These are phyloP conservation scores for Zaprionus inermis DNA, from an alignment of 1,140 invertebrate species.

Conservation along the genomic window DNA sequence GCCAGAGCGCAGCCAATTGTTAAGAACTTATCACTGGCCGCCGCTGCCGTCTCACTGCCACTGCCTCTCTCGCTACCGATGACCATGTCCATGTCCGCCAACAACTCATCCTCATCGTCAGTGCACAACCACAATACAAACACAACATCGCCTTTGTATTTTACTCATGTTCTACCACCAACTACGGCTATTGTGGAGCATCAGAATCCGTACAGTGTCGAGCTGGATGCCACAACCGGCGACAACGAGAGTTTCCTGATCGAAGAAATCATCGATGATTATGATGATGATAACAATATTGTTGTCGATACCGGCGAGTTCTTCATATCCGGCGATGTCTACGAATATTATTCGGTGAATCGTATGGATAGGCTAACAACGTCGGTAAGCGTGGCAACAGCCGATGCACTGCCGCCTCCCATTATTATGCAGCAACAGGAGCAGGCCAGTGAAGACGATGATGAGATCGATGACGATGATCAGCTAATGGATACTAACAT, in stretches of 20 bases:
- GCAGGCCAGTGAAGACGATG: constrained; percentile 66
- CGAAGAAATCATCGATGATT: constrained; percentile 75
- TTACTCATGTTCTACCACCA: constrained; percentile 57
- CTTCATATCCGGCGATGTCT: constrained; percentile 69
- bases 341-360: constrained; percentile 73
- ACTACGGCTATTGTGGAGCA: constrained; percentile 54
- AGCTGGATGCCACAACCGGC: constrained; percentile 51
- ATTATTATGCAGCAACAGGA: constrained; percentile 74
- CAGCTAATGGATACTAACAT: constrained; percentile 34
- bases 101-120: constrained; percentile 29
- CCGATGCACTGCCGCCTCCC: constrained; percentile 71
- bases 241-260: constrained; percentile 75
- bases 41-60: constrained; percentile 65
- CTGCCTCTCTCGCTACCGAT: constrained; percentile 43
- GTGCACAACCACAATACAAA: constrained; percentile 39
- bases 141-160: constrained; percentile 61
- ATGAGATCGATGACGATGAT: constrained; percentile 55
- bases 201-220: constrained; percentile 66
- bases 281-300: constrained; percentile 72
- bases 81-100: constrained; percentile 24
- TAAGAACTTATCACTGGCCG: constrained; percentile 69
- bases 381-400: constrained; percentile 57
- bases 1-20: constrained; percentile 58
- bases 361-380: constrained; percentile 56
- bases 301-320: constrained; percentile 73